phyloP scores from a whole-genome alignment of 2,888 invertebrate species.

The Lasioglossum zephyrum region DNA sequence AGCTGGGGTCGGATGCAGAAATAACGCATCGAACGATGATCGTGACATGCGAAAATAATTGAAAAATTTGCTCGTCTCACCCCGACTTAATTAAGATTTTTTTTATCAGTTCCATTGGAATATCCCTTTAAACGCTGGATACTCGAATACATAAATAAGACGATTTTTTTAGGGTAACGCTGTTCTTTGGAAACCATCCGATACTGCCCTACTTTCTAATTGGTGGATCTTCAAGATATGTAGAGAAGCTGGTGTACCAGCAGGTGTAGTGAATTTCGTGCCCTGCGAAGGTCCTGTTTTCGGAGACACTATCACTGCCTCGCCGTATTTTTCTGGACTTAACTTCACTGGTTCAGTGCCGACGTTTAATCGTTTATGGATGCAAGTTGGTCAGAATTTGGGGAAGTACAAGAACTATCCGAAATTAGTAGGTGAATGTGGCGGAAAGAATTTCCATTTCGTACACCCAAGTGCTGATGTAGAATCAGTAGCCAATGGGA shows the following conservation, averaged over 20 bases:
- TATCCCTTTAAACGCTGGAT: not conserved
- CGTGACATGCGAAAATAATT: too few species aligned
- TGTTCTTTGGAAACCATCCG: conserved; percentile 99
- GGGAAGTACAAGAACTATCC: conserved; percentile 95
- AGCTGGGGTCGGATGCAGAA: too few species aligned
- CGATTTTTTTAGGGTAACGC: conserved; percentile 92
- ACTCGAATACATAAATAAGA: not conserved
- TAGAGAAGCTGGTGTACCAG: conserved; percentile 97
- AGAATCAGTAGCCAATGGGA: conserved; percentile 91
- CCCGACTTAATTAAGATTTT: not conserved
- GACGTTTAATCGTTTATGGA: conserved; percentile 97
- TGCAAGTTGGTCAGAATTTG: conserved; percentile 95
- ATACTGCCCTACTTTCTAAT: conserved; percentile 97
- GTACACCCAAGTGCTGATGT: conserved; percentile 96
- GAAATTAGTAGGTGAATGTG: conserved; percentile 97
- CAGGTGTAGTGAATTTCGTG: conserved; percentile 98
- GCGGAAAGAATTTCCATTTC: conserved; percentile 99
- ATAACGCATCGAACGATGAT: too few species aligned
- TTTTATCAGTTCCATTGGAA: not conserved
- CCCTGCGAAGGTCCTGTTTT: conserved; percentile 98
- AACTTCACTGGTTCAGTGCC: conserved; percentile 99
- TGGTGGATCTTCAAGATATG: conserved; percentile 97
- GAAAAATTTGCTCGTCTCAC: too few species aligned
- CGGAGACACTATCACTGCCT: conserved; percentile 94
- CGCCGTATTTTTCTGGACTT: conserved; percentile 94